A percentile compares a stretch with the other conserved stretches of the same genome.
Conservation (phyloP, 1,140 invertebrate genomes). For the Bombus fervidus region DNA sequence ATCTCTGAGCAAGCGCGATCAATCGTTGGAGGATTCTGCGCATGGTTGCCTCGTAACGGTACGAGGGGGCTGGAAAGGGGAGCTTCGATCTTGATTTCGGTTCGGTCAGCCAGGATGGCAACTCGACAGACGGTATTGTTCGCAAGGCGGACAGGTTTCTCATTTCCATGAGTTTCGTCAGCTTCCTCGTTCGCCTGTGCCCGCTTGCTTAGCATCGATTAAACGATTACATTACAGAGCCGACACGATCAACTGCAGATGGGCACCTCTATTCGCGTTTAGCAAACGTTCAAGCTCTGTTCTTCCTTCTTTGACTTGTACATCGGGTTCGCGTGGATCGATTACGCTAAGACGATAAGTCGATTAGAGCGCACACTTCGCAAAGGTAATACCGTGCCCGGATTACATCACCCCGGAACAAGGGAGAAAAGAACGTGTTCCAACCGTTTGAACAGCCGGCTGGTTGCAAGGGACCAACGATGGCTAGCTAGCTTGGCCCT, state of each 20-base stretch:
- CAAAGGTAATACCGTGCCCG: not conserved
- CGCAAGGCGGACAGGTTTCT: not conserved
- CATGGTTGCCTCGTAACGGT: not conserved
- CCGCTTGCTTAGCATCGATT: not conserved
- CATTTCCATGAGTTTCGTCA: conserved; percentile 2
- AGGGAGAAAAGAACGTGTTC: conserved; percentile 5
- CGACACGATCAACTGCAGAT: not conserved
- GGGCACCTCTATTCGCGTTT: not conserved
- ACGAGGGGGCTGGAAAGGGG: not conserved
- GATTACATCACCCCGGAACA: conserved; percentile 9
- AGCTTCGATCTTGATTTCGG: conserved; percentile 5
- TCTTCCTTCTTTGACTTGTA: not conserved
- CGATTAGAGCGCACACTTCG: not conserved
- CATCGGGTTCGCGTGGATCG: not conserved
- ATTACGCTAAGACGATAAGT: not conserved
- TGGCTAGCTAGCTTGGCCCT: not conserved
- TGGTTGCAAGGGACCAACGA: not conserved
- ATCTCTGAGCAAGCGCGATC: not conserved
- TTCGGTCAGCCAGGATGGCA: not conserved
- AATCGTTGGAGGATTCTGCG: not conserved
- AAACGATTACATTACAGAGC: not conserved
- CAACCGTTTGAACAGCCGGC: not conserved
- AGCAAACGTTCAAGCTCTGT: not conserved
- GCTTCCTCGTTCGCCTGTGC: not conserved
- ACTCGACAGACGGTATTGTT: not conserved